Base-by-base conservation (phyloP, 1,140 invertebrate genomes). In the Mamestra configurata region DNA sequence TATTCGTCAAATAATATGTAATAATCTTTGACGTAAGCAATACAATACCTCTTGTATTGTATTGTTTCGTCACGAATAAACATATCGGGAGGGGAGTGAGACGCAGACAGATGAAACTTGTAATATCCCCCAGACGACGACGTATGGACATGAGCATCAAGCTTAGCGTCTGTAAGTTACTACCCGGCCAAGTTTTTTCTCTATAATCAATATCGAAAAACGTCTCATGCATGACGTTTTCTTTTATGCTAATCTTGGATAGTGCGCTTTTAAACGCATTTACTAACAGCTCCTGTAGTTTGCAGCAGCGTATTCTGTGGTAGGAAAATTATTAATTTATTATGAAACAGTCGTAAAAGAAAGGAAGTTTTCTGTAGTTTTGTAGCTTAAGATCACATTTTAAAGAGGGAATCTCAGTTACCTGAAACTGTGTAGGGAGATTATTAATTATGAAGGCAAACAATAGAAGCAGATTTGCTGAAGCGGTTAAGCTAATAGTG, bases 51-150 rank as follows among this genome's bases (percentile, higher is more conserved):
- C n/a, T n/a, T 49, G 70, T 72, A 53, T 37, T 10, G 49, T 72
- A 72, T 53, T 72, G 49, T 72, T n/a, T 72, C 18, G n/a, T 53
- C 24, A 72, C 31, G 55, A 72, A 72, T 72, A 55, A 24, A 53
- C 22, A 72, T 53, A 37, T 72, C n/a, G 49, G 11, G 31, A 55
- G 46, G 70, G 70, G 66, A 49, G 13, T 49, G 43, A 40, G 49
- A 24, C 40, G 13, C 27, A 35, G 66, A 22, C 27, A n/a, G 40
- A 24, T 31, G 51, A 35, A 37, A 55, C n/a, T 53, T 51, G 31
- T 72, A 55, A 72, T 72, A 72, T 72, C 51, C 22, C n/a, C 27
- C 31, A 37, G 31, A 55, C 51, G 49, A 20, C 61, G 35, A 40
- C 31, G 11, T 64, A 64, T 40, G 22, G 40, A 37, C 27, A 72